These are phyloP conservation scores for Monomorium pharaonis DNA, from an alignment of 1,140 invertebrate genomes.

Conservation along the genomic window DNA sequence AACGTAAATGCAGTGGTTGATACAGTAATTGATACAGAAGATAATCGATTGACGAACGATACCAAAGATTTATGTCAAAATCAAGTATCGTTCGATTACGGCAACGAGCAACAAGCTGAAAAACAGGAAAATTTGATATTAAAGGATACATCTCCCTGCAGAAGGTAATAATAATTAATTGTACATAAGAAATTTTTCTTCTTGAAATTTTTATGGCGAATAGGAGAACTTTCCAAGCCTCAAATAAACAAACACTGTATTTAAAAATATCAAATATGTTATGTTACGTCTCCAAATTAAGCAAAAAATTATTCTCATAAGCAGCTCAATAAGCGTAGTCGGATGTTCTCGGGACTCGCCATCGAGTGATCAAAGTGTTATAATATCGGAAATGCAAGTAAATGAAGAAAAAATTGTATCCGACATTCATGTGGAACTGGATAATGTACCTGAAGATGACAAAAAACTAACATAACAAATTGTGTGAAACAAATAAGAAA, in stretches of 20 bases:
- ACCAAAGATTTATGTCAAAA: background rate
- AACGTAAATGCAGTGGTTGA: slow-evolving; percentile 75
- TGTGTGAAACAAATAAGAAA: background rate
- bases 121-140: background rate
- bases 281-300: background rate
- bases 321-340: slow-evolving; percentile 6
- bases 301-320: background rate
- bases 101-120: background rate
- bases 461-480: background rate
- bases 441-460: background rate
- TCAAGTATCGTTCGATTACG: background rate
- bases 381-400: slow-evolving; percentile 74
- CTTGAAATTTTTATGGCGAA: background rate
- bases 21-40: slow-evolving; percentile 39
- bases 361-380: slow-evolving; percentile 57
- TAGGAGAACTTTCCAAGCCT: background rate
- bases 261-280: slow-evolving; percentile 28
- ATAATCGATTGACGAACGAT: background rate
- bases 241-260: background rate
- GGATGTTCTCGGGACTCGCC: slow-evolving; percentile 62
- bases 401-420: slow-evolving; percentile 38
- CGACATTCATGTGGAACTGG: background rate
- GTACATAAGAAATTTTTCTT: no score
- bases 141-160: background rate
- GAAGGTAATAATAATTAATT: slow-evolving; percentile 6